Base-by-base conservation (phyloP, 2,113 vertebrate species). In the Eolophus roseicapilla region DNA sequence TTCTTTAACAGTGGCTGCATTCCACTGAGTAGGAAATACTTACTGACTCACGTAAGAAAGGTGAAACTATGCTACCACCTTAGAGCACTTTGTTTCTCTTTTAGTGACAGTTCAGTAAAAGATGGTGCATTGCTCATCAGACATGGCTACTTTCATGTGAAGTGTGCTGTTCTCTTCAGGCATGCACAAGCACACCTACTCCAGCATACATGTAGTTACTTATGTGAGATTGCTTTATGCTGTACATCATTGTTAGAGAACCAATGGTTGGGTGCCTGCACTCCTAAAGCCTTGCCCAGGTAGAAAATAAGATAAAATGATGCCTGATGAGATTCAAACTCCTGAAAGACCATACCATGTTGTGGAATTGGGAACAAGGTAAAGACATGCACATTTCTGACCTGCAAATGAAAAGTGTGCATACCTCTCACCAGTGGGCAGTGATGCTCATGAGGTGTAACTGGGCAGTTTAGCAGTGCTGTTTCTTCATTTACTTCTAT, bases 371-470 rank as follows among this genome's bases (percentile, higher is more conserved):
- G 28, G 33, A 73, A 65, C 1, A 15, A 62, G 39, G 23, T 35
- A 31, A 73, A 65, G 68, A 47, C 0, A 0, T 10, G 18, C 0
- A 0, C 16, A 10, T 76, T 79, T 65, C 2, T 6, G 77, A 24
- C 29, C 69, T 43, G 41, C 29, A 39, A 20, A 59, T 43, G 8
- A 60, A 68, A 20, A 1, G 17, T 17, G 20, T 60, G 18, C 16
- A 2, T 11, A 18, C 17, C 27, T 80, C 52, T 69, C 47, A 59
- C 28, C 71, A 28, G 59, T 11, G 43, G 59, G 46, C 28, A 68
- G 71, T 1, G 37, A 13, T 41, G 37, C 17, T 74, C 64, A 57
- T 0, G 0, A 46, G 29, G 27, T 71, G 21, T 52, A 69, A 75
- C 24, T 5, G 27, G 33, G 25, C 68, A 59, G 9, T 23, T 57